Conservation (phyloP, 2,888 invertebrate species). For the Mythimna impura region DNA sequence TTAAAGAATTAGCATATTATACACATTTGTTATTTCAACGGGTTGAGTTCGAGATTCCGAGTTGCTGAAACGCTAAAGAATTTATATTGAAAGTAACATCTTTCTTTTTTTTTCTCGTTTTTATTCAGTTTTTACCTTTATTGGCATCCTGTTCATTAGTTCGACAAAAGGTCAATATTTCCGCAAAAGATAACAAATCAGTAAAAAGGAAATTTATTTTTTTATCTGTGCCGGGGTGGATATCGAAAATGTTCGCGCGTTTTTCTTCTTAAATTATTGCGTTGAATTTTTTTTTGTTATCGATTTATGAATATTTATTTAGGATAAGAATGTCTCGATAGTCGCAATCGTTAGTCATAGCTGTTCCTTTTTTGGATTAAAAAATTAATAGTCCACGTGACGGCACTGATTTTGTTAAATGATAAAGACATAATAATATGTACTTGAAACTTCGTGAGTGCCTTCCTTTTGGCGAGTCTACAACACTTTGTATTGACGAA, state of each 20-base stretch:
- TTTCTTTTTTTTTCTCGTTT: constrained; percentile 8
- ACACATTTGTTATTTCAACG: constrained; percentile 32
- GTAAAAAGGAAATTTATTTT: constrained; percentile 50
- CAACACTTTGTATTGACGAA: too few relatives aligned
- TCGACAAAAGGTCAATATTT: constrained; percentile 50
- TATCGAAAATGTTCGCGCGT: constrained; percentile 1
- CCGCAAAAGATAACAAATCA: constrained; percentile 44
- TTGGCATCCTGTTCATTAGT: constrained; percentile 35
- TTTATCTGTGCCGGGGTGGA: constrained; percentile 32
- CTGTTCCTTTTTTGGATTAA: too few relatives aligned
- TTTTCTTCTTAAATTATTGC: constrained; percentile 1
- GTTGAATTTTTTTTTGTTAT: not conserved
- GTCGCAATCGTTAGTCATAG: too few relatives aligned
- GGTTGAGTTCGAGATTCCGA: constrained; percentile 20
- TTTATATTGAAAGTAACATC: constrained; percentile 17
- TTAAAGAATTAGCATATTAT: constrained; percentile 36
- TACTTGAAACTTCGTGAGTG: too few relatives aligned
- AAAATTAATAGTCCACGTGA: too few relatives aligned
- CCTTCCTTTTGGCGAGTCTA: too few relatives aligned
- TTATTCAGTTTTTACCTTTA: constrained; percentile 38
- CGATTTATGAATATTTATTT: not conserved
- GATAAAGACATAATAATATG: too few relatives aligned
- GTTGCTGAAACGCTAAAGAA: constrained; percentile 21
- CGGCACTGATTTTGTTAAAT: too few relatives aligned
- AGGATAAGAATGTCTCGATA: not conserved